Evolutionary conservation across 2,888 invertebrate genomes (phyloP).

Genomic region (Eustalomyia histrio): DNA sequence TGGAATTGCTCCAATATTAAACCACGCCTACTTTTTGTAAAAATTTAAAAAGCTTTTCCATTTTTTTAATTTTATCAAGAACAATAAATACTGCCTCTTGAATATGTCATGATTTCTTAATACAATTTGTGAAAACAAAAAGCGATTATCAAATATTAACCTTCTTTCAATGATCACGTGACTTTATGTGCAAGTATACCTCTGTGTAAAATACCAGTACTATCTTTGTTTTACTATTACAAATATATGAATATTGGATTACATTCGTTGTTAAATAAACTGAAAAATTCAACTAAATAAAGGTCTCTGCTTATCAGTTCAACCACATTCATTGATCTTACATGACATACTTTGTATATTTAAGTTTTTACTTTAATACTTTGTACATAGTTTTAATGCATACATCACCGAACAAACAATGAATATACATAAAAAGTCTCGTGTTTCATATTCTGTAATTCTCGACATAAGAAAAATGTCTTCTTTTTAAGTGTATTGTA

Average conservation of each 20-base stretch:
- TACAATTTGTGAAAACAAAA: background rate
- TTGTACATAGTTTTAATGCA: no score
- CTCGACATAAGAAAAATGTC: background rate
- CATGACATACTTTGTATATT: background rate
- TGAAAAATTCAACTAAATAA: background rate
- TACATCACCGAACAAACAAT: background rate
- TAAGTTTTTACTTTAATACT: background rate
- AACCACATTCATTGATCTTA: background rate
- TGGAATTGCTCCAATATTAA: no score
- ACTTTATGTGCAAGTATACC: background rate
- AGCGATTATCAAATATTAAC: conserved; percentile 18
- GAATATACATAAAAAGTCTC: conserved; percentile 20
- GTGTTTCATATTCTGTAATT: conserved; percentile 8
- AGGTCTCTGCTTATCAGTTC: conserved; percentile 9
- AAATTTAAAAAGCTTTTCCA: no score
- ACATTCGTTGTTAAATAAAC: background rate
- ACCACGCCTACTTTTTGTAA: no score
- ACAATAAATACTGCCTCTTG: background rate
- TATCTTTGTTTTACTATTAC: conserved; percentile 2
- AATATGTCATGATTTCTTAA: conserved; percentile 12
- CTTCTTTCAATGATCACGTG: conserved; percentile 47
- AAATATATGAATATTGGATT: background rate
- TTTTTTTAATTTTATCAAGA: no score
- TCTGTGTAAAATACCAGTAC: background rate
- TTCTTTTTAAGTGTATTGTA: background rate